Percentiles rank a stretch among this genome's conserved stretches.
These are phyloP conservation scores for Hipparchia semele DNA, from an alignment of 2,888 invertebrate species.

Conservation along the genomic window DNA sequence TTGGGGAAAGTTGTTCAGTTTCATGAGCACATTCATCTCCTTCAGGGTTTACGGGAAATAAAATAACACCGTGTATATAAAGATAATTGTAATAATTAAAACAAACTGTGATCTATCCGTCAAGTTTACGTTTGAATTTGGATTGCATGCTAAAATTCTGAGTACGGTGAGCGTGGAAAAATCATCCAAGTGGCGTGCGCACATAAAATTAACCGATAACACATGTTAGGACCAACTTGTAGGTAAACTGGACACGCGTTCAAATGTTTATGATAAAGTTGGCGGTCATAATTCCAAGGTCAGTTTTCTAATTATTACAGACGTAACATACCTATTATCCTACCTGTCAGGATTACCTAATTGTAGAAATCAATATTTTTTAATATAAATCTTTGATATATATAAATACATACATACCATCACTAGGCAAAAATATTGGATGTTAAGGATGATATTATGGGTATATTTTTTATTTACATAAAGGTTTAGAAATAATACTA, in stretches of 20 bases:
- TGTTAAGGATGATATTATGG: too few species aligned
- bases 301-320: background rate
- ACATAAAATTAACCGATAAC: constrained; percentile 63
- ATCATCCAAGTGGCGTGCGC: constrained; percentile 56
- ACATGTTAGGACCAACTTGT: constrained; percentile 51
- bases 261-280: constrained; percentile 2
- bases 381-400: too few species aligned
- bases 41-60: too few species aligned
- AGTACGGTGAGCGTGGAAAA: constrained; percentile 51
- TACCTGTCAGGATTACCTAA: background rate
- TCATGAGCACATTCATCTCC: too few species aligned
- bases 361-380: background rate
- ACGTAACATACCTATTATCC: background rate
- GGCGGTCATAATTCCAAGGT: constrained; percentile 12
- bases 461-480: too few species aligned
- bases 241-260: constrained; percentile 12
- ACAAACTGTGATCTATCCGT: too few species aligned
- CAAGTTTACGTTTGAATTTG: background rate
- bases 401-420: too few species aligned
- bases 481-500: too few species aligned
- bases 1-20: too few species aligned
- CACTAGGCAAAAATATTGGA: too few species aligned
- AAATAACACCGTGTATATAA: too few species aligned
- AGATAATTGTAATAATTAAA: too few species aligned
- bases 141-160: constrained; percentile 37